Evolutionary conservation across 2,888 invertebrate genomes (phyloP), one percentile per base, ranked within the genome.

Genomic region (Spisula subtruncata): DNA sequence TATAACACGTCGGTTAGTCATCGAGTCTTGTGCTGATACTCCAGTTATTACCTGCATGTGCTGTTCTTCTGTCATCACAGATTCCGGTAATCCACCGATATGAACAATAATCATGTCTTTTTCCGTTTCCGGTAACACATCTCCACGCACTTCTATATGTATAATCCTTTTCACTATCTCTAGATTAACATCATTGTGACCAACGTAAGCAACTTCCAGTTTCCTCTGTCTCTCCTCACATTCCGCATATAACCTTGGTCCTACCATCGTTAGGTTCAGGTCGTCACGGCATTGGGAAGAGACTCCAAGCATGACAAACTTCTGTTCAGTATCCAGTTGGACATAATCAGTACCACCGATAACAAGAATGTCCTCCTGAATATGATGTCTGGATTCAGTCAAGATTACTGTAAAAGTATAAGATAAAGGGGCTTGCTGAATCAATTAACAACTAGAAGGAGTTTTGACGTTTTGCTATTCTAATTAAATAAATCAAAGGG

Each of bases 21-120:
- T 56, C 14, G 84, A 81, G 25, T 88, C 46, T 10, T 56, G 56
- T 4, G 84, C 35, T 56, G 81, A 84, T 14, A 87, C 32, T 10
- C 90, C 83, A 20, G 32, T 83, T 4, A 90, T 87, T 12, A 86
- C 54, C 60, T 88, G 85, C 20, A 84, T 51, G 25, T 89, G 35
- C 82, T 81, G 75, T 14, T 85, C 84, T 75, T 89, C 87, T 79
- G 87, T 29, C 29, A 46, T 54, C 5, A 87, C 66, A 20, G 85
- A 87, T 20, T 48, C 48, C 18, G 92, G 86, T 20, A 92, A 66
- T 20, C 91, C 89, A 18, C 91, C 92, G 81, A 92, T 60, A 80
- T 89, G 82, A 29, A 89, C 80, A 29, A 92, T 35, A 46, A 90
- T 84, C 18, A 83, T 80, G 85, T 92, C 92, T 32, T 79, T 81